phyloP scores from a whole-genome alignment of 2,888 invertebrate genomes.

The Malachius bipustulatus region DNA sequence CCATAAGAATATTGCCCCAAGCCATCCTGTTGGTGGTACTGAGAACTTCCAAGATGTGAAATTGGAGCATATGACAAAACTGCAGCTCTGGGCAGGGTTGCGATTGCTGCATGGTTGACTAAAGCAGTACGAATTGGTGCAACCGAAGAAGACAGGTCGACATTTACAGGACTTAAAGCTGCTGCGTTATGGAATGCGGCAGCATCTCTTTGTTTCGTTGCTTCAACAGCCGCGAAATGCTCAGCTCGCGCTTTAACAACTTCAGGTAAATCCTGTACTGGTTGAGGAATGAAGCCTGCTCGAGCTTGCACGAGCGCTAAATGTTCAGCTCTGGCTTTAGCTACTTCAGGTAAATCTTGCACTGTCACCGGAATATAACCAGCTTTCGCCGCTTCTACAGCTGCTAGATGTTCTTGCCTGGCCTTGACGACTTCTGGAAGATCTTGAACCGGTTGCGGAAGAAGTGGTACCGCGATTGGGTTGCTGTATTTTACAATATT shows the following conservation, averaged over 20 bases:
- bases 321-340: conserved; percentile 29
- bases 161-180: conserved; percentile 22
- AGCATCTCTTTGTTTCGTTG: conserved; percentile 27
- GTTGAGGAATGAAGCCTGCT: conserved; percentile 27
- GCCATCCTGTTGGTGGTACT: conserved; percentile 41
- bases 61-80: conserved; percentile 12
- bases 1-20: conserved; percentile 48
- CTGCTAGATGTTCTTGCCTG: conserved; percentile 29
- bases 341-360: conserved; percentile 32
- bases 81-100: conserved; percentile 3
- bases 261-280: conserved; percentile 34
- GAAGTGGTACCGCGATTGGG: conserved; percentile 24
- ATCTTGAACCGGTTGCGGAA: conserved; percentile 35
- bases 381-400: conserved; percentile 26
- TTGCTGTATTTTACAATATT: conserved; percentile 25
- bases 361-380: conserved; percentile 32
- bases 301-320: conserved; percentile 28
- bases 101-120: conserved; percentile 13
- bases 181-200: conserved; percentile 18
- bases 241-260: conserved; percentile 29
- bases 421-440: conserved; percentile 32
- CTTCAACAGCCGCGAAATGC: conserved; percentile 29
- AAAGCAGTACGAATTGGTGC: conserved; percentile 22
- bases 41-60: conserved; percentile 18
- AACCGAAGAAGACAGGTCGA: conserved; percentile 23